Base-by-base conservation (phyloP, 2,113 vertebrate genomes). In the Catharus bicknelli region DNA sequence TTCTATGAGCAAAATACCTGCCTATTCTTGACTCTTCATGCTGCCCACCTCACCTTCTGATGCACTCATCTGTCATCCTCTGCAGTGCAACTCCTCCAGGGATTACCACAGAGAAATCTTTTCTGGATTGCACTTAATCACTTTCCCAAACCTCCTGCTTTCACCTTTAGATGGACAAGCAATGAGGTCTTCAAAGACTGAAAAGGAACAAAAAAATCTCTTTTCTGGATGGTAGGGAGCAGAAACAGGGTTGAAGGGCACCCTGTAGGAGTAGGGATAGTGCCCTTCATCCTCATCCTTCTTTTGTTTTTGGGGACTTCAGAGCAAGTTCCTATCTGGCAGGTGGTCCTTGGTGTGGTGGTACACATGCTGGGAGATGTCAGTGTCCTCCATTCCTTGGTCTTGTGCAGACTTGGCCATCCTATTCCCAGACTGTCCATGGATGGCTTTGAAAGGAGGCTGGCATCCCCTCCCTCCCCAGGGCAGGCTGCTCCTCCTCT, bases 371-470 rank as follows among this genome's bases (percentile, higher is more conserved):
- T 61, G 42, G 27, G 47, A 85, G 29, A 34, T 45, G 2, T 19
- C 43, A 48, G 3, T 10, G 15, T 84, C 57, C 50, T 67, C 32
- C 42, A 16, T 14, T 47, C 20, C 40, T 68, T 68, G 22, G 26
- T 45, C 54, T 68, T 20, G 6, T 0, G 0, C 57, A 72, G 53
- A 42, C 20, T 72, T 85, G 30, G 15, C n/a, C 23, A 18, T 18
- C 12, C 27, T 40, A 2, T 55, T 82, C 13, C 30, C 25, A 22
- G 16, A 17, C 10, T 30, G 36, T 47, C 36, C 1, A 1, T 26
- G 6, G 0, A 3, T 26, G 23, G 9, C 40, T 16, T 20, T 32
- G 68, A 68, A 27, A 34, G 11, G 29, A 25, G 15, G 4, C 8
- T 77, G 64, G 13, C 30, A 57, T 23, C n/a, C 25, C 61, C 88